Evolutionary conservation across 1,140 invertebrate genomes (phyloP).

Genomic region (Forficula auricularia): DNA sequence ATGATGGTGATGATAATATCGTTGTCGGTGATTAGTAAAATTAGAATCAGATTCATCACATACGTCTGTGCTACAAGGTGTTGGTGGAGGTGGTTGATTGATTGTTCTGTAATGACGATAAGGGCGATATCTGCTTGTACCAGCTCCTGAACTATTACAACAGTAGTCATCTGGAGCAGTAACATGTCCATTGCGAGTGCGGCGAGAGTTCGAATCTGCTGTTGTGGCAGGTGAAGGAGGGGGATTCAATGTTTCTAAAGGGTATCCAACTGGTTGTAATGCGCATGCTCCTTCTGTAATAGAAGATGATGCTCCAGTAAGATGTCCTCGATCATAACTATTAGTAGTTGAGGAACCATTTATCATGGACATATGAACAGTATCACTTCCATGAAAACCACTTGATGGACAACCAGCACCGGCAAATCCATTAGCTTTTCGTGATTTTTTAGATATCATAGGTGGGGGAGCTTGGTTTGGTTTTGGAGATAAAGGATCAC

Average conservation of each 20-base stretch:
- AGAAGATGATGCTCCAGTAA: slow-evolving; percentile 65
- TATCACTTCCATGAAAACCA: slow-evolving; percentile 21
- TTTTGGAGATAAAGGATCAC: slow-evolving; percentile 38
- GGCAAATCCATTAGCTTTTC: background rate
- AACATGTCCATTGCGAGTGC: slow-evolving; percentile 32
- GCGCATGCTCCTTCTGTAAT: slow-evolving; percentile 36
- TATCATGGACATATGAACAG: slow-evolving; percentile 44
- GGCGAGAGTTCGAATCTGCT: slow-evolving; percentile 34
- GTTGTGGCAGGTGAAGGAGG: slow-evolving; percentile 74
- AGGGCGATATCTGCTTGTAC: slow-evolving; percentile 35
- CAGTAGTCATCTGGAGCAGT: slow-evolving; percentile 10
- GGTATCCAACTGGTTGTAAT: slow-evolving; percentile 31
- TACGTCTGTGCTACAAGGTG: slow-evolving; percentile 84
- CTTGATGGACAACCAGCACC: background rate
- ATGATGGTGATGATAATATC: slow-evolving; percentile 16
- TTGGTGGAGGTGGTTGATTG: slow-evolving; percentile 77
- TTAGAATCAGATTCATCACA: slow-evolving; percentile 73
- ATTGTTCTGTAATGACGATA: slow-evolving; percentile 59
- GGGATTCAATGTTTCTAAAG: slow-evolving; percentile 68
- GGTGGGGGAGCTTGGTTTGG: slow-evolving; percentile 13
- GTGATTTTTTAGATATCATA: background rate
- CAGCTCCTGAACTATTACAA: slow-evolving; percentile 10
- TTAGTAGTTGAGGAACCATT: slow-evolving; percentile 24
- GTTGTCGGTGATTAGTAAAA: slow-evolving; percentile 28
- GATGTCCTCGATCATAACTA: slow-evolving; percentile 59